Conservation (phyloP, 2,888 invertebrate genomes). For the Cephus sareptanus region DNA sequence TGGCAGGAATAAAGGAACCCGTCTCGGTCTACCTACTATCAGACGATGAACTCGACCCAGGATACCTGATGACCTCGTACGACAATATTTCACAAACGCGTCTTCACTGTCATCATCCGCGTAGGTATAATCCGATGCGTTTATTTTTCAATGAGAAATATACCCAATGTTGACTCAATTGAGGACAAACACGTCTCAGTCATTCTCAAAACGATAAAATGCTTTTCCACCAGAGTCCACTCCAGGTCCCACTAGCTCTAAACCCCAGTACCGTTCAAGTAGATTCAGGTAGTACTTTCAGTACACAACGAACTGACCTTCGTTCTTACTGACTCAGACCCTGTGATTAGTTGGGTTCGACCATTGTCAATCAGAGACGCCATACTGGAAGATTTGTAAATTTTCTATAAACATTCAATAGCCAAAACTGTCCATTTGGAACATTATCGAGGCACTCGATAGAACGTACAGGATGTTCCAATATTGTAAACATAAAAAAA, state of each 20-base stretch:
- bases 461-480: background rate
- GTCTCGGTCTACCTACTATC: slow-evolving; percentile 16
- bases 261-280: background rate
- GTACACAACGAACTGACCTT: background rate
- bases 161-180: no score
- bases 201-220: background rate
- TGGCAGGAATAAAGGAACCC: slow-evolving; percentile 5
- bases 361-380: background rate
- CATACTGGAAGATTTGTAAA: background rate
- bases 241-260: background rate
- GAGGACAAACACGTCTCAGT: background rate
- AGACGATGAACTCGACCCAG: slow-evolving; percentile 11
- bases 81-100: background rate
- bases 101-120: background rate
- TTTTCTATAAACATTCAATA: background rate
- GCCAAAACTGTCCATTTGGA: background rate
- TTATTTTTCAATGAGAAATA: no score
- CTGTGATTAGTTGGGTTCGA: background rate
- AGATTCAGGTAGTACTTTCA: background rate
- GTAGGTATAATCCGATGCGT: background rate
- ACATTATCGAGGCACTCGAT: background rate
- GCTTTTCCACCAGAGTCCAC: background rate
- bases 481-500: background rate
- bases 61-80: background rate
- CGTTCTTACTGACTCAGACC: background rate